Evolutionary conservation across 1,140 invertebrate species (phyloP), one percentile per base, ranked within the genome.

Genomic region (Pseudomyrmex cubaensis): DNA sequence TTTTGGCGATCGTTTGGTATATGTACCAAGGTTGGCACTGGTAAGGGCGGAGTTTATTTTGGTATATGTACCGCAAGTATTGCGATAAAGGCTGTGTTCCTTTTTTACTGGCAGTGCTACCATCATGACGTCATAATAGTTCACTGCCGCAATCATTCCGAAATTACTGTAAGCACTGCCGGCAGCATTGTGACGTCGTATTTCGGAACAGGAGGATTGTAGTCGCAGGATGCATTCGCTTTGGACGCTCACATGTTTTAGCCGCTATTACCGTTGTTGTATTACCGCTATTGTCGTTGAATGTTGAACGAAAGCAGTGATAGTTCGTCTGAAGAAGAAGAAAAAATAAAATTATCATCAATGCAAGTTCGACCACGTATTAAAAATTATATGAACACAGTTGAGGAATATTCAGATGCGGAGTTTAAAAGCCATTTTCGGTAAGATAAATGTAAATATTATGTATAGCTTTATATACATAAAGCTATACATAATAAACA

Each of bases 391-490:
- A 15, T 63, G 15, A 13, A 63, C 12, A n/a, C 15, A 1, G 2
- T 25, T 22, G 7, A 61, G 9, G 57, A 61, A 61, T 61, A 61
- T 61, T 61, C 20, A 20, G 20, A 61, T 22, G 9, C 9, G 0
- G 20, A 48, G 8, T 67, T 67, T 50, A 67, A 67, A 22, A 67
- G 64, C 7, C 46, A 50, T 12, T 67, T 67, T 70, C 13, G 48
- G 48, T 70, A 54, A 54, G 13, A 4, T 52, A 13, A 70, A 8
- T 67, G 13, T 22, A 35, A 35, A 35, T 22, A 67, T 13, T 54
- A n/a, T 69, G 2, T 69, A 1, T 22, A 25, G 0, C 8, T 54
- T 25, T 70, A 48, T 46, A 10, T n/a, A n/a, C n/a, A n/a, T n/a
- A n/a, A n/a, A n/a, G n/a, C n/a, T n/a, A n/a, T n/a, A n/a, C n/a